These are phyloP conservation scores for Platichthys flesus DNA, from an alignment of 2,113 vertebrate genomes.

Conservation along the genomic window DNA sequence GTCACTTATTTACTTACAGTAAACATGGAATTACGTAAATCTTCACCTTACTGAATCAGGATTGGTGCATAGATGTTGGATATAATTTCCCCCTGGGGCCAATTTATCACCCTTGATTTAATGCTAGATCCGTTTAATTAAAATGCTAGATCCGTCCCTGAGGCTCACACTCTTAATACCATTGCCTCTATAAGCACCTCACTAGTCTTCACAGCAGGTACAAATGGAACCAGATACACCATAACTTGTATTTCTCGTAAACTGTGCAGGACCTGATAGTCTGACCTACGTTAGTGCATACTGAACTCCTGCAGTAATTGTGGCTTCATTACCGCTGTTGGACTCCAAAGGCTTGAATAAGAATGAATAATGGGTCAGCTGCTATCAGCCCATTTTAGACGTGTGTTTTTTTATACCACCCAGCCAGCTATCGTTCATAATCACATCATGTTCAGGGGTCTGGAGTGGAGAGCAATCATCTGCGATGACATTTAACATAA, in stretches of 20 bases:
- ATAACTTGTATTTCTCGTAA: background rate
- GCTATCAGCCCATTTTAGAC: slow-evolving; percentile 26
- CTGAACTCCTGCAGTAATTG: slow-evolving; percentile 11
- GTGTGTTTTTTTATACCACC: slow-evolving; percentile 44
- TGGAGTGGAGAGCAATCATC: slow-evolving; percentile 61
- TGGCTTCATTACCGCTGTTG: slow-evolving; percentile 5
- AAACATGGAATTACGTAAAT: too few species aligned
- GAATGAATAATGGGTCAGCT: slow-evolving; percentile 7
- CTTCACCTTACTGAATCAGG: too few species aligned
- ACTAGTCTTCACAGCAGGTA: background rate
- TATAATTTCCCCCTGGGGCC: too few species aligned
- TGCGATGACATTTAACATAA: slow-evolving; percentile 68
- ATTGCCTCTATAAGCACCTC: background rate
- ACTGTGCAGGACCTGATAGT: background rate
- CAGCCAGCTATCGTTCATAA: slow-evolving; percentile 69
- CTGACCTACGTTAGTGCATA: background rate
- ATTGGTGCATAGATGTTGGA: too few species aligned
- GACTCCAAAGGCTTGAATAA: slow-evolving; percentile 7
- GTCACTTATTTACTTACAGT: too few species aligned
- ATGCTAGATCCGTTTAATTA: too few species aligned
- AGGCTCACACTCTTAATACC: too few species aligned
- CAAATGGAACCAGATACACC: background rate
- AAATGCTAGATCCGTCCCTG: too few species aligned
- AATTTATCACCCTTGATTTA: too few species aligned
- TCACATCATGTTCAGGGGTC: slow-evolving; percentile 62